Percentiles rank a stretch among this genome's conserved stretches.
Conservation (phyloP, 1,140 invertebrate species). For the Drosophila tani region DNA sequence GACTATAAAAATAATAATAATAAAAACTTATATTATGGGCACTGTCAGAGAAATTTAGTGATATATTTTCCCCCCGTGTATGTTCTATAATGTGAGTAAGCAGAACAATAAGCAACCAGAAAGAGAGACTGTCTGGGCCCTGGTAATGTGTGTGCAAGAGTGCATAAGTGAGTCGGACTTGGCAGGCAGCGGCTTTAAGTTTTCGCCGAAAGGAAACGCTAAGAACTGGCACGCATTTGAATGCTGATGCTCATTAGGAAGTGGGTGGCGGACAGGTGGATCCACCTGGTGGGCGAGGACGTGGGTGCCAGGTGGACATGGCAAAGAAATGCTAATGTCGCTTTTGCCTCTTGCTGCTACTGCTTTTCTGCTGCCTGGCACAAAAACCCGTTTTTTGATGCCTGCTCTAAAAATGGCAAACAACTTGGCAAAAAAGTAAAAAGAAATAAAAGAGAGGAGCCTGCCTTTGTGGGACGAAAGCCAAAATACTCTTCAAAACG, state of each 20-base stretch:
- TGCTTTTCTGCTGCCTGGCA: slow-evolving; percentile 45
- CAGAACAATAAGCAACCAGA: slow-evolving; percentile 48
- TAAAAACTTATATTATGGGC: neutral
- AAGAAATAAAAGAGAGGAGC: slow-evolving; percentile 6
- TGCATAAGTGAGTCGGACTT: slow-evolving; percentile 56
- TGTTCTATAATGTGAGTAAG: slow-evolving; percentile 18
- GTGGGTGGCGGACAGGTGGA: slow-evolving; percentile 4
- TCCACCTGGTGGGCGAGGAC: neutral
- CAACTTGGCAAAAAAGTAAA: slow-evolving; percentile 39
- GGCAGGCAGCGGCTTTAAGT: slow-evolving; percentile 45
- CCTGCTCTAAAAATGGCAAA: slow-evolving; percentile 48
- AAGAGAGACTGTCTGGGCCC: slow-evolving; percentile 13
- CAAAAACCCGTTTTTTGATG: slow-evolving; percentile 62
- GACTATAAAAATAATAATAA: no score
- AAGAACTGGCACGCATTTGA: slow-evolving; percentile 74
- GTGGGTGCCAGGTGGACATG: slow-evolving; percentile 48
- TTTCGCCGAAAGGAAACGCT: slow-evolving; percentile 51
- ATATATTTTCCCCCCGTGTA: slow-evolving; percentile 9
- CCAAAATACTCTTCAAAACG: slow-evolving; percentile 7
- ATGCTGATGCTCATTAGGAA: slow-evolving; percentile 66
- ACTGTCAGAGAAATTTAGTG: neutral
- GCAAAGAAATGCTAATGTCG: slow-evolving; percentile 75
- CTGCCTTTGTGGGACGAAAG: neutral
- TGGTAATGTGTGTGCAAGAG: slow-evolving; percentile 50
- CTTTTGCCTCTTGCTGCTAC: slow-evolving; percentile 22